Percentiles rank a stretch among this genome's conserved stretches.
These are phyloP conservation scores for Athripsodes cinereus DNA, from an alignment of 2,888 invertebrate genomes.

Conservation along the genomic window DNA sequence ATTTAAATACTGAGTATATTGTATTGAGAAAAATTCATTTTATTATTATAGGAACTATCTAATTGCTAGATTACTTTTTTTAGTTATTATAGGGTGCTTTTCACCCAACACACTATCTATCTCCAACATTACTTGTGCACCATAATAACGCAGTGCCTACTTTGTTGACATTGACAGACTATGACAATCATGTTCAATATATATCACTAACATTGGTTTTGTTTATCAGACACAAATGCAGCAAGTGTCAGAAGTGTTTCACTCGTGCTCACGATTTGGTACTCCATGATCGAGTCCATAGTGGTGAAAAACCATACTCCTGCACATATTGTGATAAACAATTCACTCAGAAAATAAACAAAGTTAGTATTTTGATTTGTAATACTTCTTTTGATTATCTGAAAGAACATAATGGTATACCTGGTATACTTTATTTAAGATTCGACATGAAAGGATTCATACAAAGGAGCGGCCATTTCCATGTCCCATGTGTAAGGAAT, in stretches of 20 bases:
- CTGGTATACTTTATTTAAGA: too few relatives aligned
- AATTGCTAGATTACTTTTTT: too few relatives aligned
- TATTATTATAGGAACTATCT: too few relatives aligned
- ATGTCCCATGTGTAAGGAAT: conserved; percentile 10
- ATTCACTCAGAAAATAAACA: conserved; percentile 20
- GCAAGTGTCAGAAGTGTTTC: conserved; percentile 16
- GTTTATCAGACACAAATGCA: conserved; percentile 16
- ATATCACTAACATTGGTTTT: not conserved
- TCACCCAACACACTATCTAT: too few relatives aligned
- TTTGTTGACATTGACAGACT: too few relatives aligned
- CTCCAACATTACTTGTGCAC: too few relatives aligned
- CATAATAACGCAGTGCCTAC: too few relatives aligned
- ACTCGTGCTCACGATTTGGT: conserved; percentile 16
- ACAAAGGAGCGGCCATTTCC: conserved; percentile 16
- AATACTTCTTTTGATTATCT: too few relatives aligned
- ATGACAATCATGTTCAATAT: too few relatives aligned
- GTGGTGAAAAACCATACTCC: conserved; percentile 12
- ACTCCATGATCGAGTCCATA: conserved; percentile 14
- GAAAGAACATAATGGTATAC: too few relatives aligned
- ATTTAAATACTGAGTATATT: not conserved
- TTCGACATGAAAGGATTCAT: conserved; percentile 15
- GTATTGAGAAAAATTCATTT: too few relatives aligned
- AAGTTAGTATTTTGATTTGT: conserved; percentile 7
- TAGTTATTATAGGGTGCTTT: not conserved
- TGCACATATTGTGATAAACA: conserved; percentile 13